Percentiles rank a stretch among this genome's conserved stretches.
Evolutionary conservation across 2,888 invertebrate genomes (phyloP).

Genomic region (Meghimatium bilineatum): DNA sequence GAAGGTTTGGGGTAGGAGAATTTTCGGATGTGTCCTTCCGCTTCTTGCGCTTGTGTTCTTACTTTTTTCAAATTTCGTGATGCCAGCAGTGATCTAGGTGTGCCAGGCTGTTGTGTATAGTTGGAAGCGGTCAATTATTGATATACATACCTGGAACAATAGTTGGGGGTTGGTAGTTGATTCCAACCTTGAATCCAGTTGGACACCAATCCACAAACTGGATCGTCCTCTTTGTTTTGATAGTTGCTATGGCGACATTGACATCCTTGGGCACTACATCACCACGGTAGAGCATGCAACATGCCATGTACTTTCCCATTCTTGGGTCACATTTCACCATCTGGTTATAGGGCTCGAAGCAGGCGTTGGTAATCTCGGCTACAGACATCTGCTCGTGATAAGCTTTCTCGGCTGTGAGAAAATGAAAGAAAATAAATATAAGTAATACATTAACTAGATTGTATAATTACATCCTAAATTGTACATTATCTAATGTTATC

Average conservation of each 20-base stretch:
- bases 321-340: conserved; percentile 75
- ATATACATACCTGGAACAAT: conserved; percentile 24
- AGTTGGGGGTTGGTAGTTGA: conserved; percentile 85
- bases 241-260: conserved; percentile 71
- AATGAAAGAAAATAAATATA: neutral
- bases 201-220: conserved; percentile 72
- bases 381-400: conserved; percentile 87
- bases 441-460: too few species aligned
- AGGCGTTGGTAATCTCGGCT: conserved; percentile 66
- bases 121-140: too few species aligned
- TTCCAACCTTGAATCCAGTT: conserved; percentile 80
- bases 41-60: too few species aligned
- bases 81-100: too few species aligned
- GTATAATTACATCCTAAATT: too few species aligned
- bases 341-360: conserved; percentile 68
- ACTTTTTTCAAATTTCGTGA: too few species aligned
- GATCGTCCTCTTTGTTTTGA: conserved; percentile 71
- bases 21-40: too few species aligned
- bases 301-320: conserved; percentile 78
- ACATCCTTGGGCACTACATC: conserved; percentile 75
- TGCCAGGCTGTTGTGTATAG: too few species aligned
- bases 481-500: too few species aligned
- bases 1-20: too few species aligned
- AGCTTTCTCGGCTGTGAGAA: conserved; percentile 91
- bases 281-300: conserved; percentile 75